Conservation (phyloP, 2,888 invertebrate species). For the Lymantria monacha region DNA sequence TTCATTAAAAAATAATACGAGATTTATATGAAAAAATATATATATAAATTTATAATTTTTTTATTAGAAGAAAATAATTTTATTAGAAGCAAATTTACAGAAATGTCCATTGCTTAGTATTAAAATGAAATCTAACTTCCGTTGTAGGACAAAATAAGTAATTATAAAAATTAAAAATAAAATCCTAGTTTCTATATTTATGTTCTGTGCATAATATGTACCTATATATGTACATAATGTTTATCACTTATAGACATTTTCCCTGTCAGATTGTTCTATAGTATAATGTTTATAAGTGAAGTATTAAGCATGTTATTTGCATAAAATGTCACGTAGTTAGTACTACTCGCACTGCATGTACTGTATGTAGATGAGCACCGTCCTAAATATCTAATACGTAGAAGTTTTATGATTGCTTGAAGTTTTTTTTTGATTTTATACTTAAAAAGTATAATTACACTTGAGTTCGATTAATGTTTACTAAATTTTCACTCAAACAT, state of each 20-base stretch:
- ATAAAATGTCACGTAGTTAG: slow-evolving; percentile 51
- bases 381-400: slow-evolving; percentile 29
- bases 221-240: slow-evolving; percentile 17
- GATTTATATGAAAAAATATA: neutral
- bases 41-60: neutral
- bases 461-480: slow-evolving; percentile 24
- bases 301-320: slow-evolving; percentile 46
- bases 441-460: slow-evolving; percentile 18
- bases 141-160: neutral
- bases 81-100: too few relatives aligned
- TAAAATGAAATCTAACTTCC: slow-evolving; percentile 5
- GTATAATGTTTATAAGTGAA: slow-evolving; percentile 25
- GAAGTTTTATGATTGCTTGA: slow-evolving; percentile 27
- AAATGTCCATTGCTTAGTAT: too few relatives aligned
- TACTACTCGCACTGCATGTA: slow-evolving; percentile 63
- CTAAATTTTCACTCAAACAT: slow-evolving; percentile 62
- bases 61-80: too few relatives aligned
- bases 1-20: neutral
- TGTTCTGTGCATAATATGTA: slow-evolving; percentile 15
- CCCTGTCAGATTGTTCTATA: slow-evolving; percentile 1
- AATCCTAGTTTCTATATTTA: slow-evolving; percentile 3
- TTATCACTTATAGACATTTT: slow-evolving; percentile 15
- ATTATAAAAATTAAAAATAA: too few relatives aligned
- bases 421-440: slow-evolving; percentile 19
- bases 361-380: slow-evolving; percentile 44